Percentiles rank a stretch among this genome's conserved stretches.
Conservation (phyloP, 2,113 vertebrate species). For the Lipophrys pholis region DNA sequence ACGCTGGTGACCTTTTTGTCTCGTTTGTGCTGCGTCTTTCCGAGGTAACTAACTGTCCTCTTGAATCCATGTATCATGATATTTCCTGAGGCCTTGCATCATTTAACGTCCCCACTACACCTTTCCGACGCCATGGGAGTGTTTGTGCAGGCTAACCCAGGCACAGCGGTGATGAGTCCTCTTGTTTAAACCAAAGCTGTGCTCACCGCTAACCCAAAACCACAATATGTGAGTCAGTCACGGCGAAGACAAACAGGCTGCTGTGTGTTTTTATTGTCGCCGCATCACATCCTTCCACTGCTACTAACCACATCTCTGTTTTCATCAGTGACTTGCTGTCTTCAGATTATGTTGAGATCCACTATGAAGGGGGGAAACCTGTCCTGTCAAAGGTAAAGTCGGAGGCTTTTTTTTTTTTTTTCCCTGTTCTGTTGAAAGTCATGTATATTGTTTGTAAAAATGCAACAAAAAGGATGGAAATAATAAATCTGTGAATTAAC, state of each 20-base stretch:
- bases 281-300: conserved; percentile 20
- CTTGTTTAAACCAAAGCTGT: conserved; percentile 41
- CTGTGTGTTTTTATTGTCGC: conserved; percentile 27
- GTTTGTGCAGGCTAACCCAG: conserved; percentile 48
- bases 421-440: conserved; percentile 20
- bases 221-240: conserved; percentile 61
- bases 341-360: conserved; percentile 96
- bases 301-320: conserved; percentile 57
- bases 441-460: conserved; percentile 1
- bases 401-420: neutral
- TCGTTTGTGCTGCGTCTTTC: conserved; percentile 6
- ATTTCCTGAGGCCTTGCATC: conserved; percentile 21
- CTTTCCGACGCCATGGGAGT: conserved; percentile 38
- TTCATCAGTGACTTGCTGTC: conserved; percentile 91
- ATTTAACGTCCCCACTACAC: conserved; percentile 37
- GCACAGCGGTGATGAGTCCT: conserved; percentile 51
- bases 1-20: neutral
- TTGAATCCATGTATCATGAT: conserved; percentile 13
- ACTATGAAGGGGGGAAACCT: conserved; percentile 91
- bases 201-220: conserved; percentile 33
- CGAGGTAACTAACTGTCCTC: conserved; percentile 16
- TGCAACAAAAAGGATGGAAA: neutral
- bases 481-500: no score
- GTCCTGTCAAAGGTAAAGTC: conserved; percentile 91
- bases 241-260: conserved; percentile 16